phyloP scores from a whole-genome alignment of 2,113 vertebrate genomes.

The Poeciliopsis retropinna region DNA sequence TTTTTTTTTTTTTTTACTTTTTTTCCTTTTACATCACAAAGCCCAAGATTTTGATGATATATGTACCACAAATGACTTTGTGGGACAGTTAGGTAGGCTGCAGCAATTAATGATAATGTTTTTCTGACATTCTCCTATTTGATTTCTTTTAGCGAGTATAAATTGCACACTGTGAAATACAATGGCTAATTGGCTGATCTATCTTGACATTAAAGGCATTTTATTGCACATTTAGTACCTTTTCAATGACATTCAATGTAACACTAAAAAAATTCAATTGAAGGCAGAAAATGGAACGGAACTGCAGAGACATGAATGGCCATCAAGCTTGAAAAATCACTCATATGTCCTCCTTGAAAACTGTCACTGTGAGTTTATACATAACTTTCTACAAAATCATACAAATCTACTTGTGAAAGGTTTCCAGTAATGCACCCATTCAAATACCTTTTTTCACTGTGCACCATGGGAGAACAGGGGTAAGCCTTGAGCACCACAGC shows the following conservation, averaged over 20 bases:
- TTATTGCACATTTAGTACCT: slow-evolving; percentile 59
- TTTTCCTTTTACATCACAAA: slow-evolving; percentile 13
- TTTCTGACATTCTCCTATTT: slow-evolving; percentile 63
- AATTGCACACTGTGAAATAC: slow-evolving; percentile 54
- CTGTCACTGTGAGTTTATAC: slow-evolving; percentile 39
- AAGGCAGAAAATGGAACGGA: slow-evolving; percentile 40
- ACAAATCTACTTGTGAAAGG: slow-evolving; percentile 18
- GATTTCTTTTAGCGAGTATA: slow-evolving; percentile 60
- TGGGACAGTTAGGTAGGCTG: slow-evolving; percentile 48
- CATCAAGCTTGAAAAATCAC: slow-evolving; percentile 35
- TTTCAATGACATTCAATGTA: slow-evolving; percentile 61
- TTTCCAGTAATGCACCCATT: neutral
- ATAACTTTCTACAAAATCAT: slow-evolving; percentile 43
- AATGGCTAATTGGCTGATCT: slow-evolving; percentile 69
- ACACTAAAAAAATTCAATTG: slow-evolving; percentile 63
- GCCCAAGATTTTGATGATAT: slow-evolving; percentile 33
- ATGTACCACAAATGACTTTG: slow-evolving; percentile 29
- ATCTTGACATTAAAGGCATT: slow-evolving; percentile 66
- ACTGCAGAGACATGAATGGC: slow-evolving; percentile 47
- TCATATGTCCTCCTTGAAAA: slow-evolving; percentile 25
- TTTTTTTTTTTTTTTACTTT: neutral
- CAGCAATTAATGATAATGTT: slow-evolving; percentile 54
- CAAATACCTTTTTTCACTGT: neutral
- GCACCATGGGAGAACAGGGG: no score
- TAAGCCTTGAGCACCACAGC: no score